phyloP scores from a whole-genome alignment of 2,888 invertebrate genomes.

The Serrognathus titanus region DNA sequence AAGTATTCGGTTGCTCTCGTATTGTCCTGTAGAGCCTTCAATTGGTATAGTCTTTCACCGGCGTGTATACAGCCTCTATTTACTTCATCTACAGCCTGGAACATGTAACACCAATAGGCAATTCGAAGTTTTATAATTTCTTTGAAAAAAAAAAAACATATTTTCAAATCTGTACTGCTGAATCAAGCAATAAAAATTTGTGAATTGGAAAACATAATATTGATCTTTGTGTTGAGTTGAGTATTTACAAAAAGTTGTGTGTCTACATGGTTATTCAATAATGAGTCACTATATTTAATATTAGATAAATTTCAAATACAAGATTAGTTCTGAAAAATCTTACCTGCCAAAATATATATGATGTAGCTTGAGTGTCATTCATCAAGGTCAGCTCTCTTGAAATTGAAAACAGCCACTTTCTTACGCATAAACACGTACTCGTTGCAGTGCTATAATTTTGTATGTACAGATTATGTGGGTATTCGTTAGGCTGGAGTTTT shows the following conservation, averaged over 20 bases:
- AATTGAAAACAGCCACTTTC: constrained; percentile 83
- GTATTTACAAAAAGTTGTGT: too few relatives aligned
- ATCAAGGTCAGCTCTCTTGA: constrained; percentile 64
- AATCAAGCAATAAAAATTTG: too few relatives aligned
- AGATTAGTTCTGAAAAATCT: constrained; percentile 23
- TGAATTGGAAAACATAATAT: too few relatives aligned
- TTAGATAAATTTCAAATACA: too few relatives aligned
- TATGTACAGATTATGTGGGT: constrained; percentile 96
- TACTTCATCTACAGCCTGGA: constrained; percentile 86
- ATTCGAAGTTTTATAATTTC: neutral
- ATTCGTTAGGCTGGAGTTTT: constrained; percentile 88
- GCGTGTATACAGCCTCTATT: constrained; percentile 89
- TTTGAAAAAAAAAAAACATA: too few relatives aligned
- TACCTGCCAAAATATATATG: constrained; percentile 86
- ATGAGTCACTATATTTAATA: too few relatives aligned
- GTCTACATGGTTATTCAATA: too few relatives aligned
- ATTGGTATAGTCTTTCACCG: constrained; percentile 88
- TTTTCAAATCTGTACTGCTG: too few relatives aligned
- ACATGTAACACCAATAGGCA: neutral
- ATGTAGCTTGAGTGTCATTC: constrained; percentile 68
- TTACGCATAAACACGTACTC: constrained; percentile 85
- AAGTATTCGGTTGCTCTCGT: constrained; percentile 85
- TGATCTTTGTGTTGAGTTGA: too few relatives aligned
- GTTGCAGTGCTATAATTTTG: constrained; percentile 99
- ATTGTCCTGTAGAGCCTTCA: constrained; percentile 92